These are phyloP conservation scores for Hyphantria cunea DNA, from an alignment of 1,140 invertebrate species.

Conservation along the genomic window DNA sequence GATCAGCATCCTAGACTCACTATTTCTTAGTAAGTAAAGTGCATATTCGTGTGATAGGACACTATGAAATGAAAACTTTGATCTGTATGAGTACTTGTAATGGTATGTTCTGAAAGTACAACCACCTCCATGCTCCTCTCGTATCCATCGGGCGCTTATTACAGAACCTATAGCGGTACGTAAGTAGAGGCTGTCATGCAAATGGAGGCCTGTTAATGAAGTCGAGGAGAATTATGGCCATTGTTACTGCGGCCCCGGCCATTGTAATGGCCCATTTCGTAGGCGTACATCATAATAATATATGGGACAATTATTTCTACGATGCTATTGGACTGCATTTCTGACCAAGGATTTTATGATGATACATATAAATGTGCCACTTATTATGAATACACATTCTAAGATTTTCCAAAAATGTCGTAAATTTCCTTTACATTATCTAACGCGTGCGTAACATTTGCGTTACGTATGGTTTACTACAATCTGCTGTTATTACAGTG, in stretches of 20 bases:
- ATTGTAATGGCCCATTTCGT: conserved; percentile 75
- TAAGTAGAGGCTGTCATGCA: conserved; percentile 75
- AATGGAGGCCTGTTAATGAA: conserved; percentile 81
- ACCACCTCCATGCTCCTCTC: conserved; percentile 51
- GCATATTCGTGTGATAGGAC: conserved; percentile 36
- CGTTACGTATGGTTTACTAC: too few species aligned
- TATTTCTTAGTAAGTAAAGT: conserved; percentile 41
- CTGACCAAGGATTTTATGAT: conserved; percentile 39
- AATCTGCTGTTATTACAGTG: too few species aligned
- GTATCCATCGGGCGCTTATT: conserved; percentile 60
- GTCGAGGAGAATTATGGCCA: conserved; percentile 77
- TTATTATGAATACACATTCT: too few species aligned
- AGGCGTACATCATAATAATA: conserved; percentile 75
- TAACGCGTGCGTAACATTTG: too few species aligned
- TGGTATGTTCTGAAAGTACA: conserved; percentile 37
- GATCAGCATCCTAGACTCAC: conserved; percentile 30
- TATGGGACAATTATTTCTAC: conserved; percentile 69
- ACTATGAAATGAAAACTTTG: not conserved
- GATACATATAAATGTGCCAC: not conserved
- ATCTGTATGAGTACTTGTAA: conserved; percentile 17
- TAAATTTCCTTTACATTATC: too few species aligned
- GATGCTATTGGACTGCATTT: conserved; percentile 54
- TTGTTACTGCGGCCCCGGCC: conserved; percentile 74
- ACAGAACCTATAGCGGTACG: conserved; percentile 67
- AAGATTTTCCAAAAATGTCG: too few species aligned